Percentiles rank a stretch among this genome's conserved stretches.
Evolutionary conservation across 2,797 vertebrate genomes (phyloP).

Genomic region (Eremophila alpestris): DNA sequence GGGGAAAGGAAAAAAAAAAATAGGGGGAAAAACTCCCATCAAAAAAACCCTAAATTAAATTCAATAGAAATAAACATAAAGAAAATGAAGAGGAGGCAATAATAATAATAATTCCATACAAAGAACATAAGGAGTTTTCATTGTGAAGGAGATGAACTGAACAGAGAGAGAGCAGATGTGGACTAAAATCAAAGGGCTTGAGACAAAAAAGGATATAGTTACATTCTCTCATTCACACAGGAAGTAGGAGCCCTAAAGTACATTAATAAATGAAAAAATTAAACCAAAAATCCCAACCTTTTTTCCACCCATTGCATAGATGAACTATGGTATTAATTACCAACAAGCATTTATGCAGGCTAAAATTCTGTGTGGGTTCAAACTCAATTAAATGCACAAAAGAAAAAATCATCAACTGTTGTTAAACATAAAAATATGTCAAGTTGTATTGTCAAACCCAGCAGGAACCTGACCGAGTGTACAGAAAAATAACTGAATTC

Average conservation of each 20-base stretch:
- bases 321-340: constrained; percentile 36
- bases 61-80: not conserved
- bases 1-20: not conserved
- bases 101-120: not conserved
- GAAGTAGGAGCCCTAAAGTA: not conserved
- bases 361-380: constrained; percentile 25
- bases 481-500: constrained; percentile 34
- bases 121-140: not conserved
- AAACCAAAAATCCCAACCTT: not conserved
- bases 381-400: constrained; percentile 46
- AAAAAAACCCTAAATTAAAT: not conserved
- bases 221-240: not conserved
- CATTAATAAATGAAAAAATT: not conserved
- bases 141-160: not conserved
- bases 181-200: not conserved
- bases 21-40: rapidly evolving
- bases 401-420: constrained; percentile 44
- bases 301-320: not conserved
- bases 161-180: not conserved
- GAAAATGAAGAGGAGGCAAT: not conserved
- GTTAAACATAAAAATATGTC: constrained; percentile 45
- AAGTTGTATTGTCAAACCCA: not conserved
- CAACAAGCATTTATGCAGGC: not conserved
- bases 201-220: not conserved
- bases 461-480: not conserved